Evolutionary conservation across 2,113 vertebrate species (phyloP), one percentile per base, ranked within the genome.

Genomic region (Benitochromis conjunctus): DNA sequence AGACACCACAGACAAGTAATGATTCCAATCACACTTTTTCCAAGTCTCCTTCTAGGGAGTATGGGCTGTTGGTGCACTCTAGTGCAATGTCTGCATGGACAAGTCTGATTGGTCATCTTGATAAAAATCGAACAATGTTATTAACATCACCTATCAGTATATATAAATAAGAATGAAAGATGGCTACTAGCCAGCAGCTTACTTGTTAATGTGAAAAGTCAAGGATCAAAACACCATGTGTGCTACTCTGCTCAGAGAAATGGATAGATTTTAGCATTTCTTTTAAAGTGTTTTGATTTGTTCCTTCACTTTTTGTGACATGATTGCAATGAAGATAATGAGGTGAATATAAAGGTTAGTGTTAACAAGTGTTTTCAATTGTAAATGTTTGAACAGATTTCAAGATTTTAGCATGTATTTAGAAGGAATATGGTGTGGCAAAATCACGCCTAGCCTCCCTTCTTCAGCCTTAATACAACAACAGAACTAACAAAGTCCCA

Each of bases 171-270:
- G 69, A 16, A 7, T 74, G 43, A 29, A 29, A 19, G 16, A 19
- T 19, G 69, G 69, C 26, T 29, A 19, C 14, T 74, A 19, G 9
- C 43, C 24, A 74, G 24, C 43, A 74, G 43, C 69, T 29, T 29
- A 29, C 14, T 11, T 74, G 26, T 48, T 46, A 48, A 74, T 0
- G 1, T 43, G 64, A 43, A 69, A 46, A 46, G 7, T 55, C 54
- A 55, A 55, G 5, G 0, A 55, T 55, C n/a, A 55, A 55, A 55
- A 11, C 53, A 21, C 19, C 53, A 11, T 2, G 5, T 43, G 36
- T 41, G 36, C 0, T 1, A 26, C 38, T 16, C n/a, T 69, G 0
- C 3, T 24, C 64, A 46, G n/a, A 69, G 13, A 71, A 46, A 71
- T 48, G 21, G 41, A 9, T 18, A 2, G 66, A 48, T 71, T 4